These are phyloP conservation scores for Antigone vipio DNA, from an alignment of 2,113 vertebrate genomes.

Conservation along the genomic window DNA sequence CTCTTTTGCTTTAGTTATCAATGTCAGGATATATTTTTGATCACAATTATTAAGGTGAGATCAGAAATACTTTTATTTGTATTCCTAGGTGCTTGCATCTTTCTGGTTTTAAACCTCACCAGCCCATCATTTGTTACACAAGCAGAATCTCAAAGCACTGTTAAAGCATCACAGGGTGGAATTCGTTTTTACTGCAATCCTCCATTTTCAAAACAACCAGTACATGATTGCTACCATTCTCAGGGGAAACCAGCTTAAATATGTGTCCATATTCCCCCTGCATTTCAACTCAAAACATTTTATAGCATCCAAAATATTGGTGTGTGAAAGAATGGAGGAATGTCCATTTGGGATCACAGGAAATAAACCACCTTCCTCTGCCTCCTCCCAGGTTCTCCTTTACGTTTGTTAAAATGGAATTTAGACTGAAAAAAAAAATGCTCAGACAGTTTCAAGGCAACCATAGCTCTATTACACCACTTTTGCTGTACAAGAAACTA, in stretches of 20 bases:
- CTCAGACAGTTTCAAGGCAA: constrained; percentile 7
- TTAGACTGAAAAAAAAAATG: background rate
- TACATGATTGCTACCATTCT: constrained; percentile 15
- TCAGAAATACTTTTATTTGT: constrained; percentile 44
- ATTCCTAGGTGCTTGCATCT: background rate
- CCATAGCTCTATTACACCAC: background rate
- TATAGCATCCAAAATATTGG: constrained; percentile 17
- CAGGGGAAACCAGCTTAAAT: background rate
- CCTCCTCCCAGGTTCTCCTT: background rate
- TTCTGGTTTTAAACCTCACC: background rate
- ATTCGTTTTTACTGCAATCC: constrained; percentile 28
- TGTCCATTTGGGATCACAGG: constrained; percentile 16
- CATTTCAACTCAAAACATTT: background rate
- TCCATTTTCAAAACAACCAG: constrained; percentile 47
- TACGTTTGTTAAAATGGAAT: constrained; percentile 19
- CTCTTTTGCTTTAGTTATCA: constrained; percentile 19
- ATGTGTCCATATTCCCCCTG: background rate
- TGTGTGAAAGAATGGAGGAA: background rate
- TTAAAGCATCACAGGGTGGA: background rate
- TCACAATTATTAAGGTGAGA: constrained; percentile 12
- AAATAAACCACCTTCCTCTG: background rate
- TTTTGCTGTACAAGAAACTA: constrained; percentile 19
- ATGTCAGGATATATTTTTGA: constrained; percentile 49
- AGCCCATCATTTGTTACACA: background rate
- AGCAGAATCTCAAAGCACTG: background rate